Percentiles rank a stretch among this genome's conserved stretches.
These are phyloP conservation scores for Erethizon dorsatum DNA, from an alignment of 2,797 vertebrate genomes.

Conservation along the genomic window DNA sequence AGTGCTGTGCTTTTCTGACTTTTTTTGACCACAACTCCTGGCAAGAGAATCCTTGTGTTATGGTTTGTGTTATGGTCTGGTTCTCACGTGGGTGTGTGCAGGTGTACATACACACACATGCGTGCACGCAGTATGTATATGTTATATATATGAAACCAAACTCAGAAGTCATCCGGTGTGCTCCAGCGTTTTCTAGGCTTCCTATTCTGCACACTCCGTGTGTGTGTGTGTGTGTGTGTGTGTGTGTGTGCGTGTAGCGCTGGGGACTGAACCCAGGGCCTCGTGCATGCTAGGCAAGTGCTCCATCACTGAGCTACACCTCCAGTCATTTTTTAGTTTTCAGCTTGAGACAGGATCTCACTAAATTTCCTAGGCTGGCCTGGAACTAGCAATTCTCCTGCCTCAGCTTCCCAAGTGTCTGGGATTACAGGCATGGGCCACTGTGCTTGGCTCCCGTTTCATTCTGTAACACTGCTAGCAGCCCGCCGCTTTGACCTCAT, in stretches of 20 bases:
- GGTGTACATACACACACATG: neutral
- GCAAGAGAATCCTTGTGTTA: neutral
- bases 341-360: neutral
- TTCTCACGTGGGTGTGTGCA: too few relatives aligned
- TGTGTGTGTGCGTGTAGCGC: neutral
- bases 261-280: neutral
- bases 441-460: neutral
- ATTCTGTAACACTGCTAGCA: neutral
- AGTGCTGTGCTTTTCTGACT: neutral
- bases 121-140: neutral
- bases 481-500: neutral
- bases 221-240: neutral
- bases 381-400: neutral
- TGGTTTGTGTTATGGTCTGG: neutral
- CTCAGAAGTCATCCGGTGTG: neutral
- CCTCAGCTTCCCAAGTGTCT: neutral
- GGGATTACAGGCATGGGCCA: neutral
- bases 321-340: neutral
- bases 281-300: too few relatives aligned
- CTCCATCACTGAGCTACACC: neutral
- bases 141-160: neutral
- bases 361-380: neutral
- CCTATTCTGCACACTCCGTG: neutral
- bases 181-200: neutral
- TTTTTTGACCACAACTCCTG: neutral